Base-by-base conservation (phyloP, 2,797 vertebrate species). In the Meda fulgida region DNA sequence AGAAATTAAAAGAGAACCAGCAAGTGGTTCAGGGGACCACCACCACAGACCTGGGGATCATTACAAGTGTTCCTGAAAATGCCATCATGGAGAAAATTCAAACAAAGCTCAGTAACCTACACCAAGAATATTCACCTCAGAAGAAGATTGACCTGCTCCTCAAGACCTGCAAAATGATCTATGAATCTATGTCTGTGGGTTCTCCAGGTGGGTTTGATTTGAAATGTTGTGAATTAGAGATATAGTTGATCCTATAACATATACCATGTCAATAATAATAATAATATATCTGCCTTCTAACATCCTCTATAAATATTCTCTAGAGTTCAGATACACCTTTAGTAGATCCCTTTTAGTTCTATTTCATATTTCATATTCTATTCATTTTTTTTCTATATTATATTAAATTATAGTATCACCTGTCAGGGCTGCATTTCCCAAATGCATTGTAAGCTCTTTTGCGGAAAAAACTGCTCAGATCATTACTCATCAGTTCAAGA, bases 81-180 rank as follows among this genome's bases (percentile, higher is more conserved):
- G 78, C 95, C 0, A 83, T 96, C 29, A 95, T 99, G 95, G 98
- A 99, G 91, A 99, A 97, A 91, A 99, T 99, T 89, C 93, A 96
- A 84, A 93, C 94, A 88, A 99, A 97, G 89, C 95, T 99, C 43
- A 88, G 90, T n/a, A 93, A 88, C 67, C 95, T 99, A 91, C 96
- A 99, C 90, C 94, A 96, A 90, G 95, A 97, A 79, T 99, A 99
- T 88, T 99, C 98, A 0, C 98, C 98, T 0, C 97, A 98, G 92
- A 99, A 96, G 90, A 99, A 99, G 93, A 97, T 99, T n/a, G 91
- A 97, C 86, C 93, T 96, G 89, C 94, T 99, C 86, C 95, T 99
- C 29, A 99, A 99, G 91, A 93, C 97, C 83, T 99, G 98, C 95
- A 99, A 99, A 89, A 95, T 99, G 89, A 99, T 99, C 93, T 99